A percentile compares a stretch with the other conserved stretches of the same genome.
These are phyloP conservation scores for Euura lappo DNA, from an alignment of 1,140 invertebrate genomes.

Conservation along the genomic window DNA sequence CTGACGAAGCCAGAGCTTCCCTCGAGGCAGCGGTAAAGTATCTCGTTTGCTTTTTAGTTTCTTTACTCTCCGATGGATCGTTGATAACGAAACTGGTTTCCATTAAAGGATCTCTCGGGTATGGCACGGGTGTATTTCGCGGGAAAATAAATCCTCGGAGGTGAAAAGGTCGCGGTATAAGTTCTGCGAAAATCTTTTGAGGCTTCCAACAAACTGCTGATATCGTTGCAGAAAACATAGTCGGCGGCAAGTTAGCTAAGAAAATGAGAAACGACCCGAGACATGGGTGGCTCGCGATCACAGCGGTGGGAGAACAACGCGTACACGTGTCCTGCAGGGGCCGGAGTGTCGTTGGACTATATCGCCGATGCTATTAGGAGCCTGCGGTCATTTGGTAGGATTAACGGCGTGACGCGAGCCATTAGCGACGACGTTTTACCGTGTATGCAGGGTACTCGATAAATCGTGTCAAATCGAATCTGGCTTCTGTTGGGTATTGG, in stretches of 20 bases:
- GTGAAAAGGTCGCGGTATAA: background rate
- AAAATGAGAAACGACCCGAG: background rate
- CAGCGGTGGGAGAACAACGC: background rate
- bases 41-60: background rate
- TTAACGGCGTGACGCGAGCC: constrained; percentile 38
- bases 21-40: background rate
- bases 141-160: too few species aligned
- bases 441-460: constrained; percentile 44
- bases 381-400: constrained; percentile 35
- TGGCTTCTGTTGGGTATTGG: background rate
- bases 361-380: constrained; percentile 19
- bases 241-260: background rate
- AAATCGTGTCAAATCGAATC: constrained; percentile 30
- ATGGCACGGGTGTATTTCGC: background rate
- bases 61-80: background rate
- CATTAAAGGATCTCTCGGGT: constrained; percentile 2
- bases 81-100: constrained; percentile 10
- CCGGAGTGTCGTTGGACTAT: constrained; percentile 15
- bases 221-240: background rate
- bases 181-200: background rate
- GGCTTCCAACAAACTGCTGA: too few species aligned
- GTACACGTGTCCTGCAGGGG: constrained; percentile 36
- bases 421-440: constrained; percentile 39
- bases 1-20: background rate
- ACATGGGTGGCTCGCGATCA: background rate